Evolutionary conservation across 2,888 invertebrate genomes (phyloP).

Genomic region (Germaria angustata): DNA sequence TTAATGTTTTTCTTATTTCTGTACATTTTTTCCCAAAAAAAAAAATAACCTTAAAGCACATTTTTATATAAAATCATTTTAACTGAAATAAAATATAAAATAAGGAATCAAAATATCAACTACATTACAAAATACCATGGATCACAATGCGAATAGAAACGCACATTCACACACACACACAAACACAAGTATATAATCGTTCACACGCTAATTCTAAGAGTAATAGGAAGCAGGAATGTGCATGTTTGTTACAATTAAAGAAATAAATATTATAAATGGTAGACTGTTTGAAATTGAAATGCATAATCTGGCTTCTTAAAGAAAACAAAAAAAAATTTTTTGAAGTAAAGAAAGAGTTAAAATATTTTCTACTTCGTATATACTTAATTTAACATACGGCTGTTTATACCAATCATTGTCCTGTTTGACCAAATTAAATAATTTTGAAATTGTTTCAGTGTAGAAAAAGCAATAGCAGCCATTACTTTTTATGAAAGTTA

Average conservation of each 20-base stretch:
- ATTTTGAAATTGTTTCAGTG: neutral
- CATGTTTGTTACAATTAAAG: neutral
- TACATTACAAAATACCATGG: slow-evolving; percentile 16
- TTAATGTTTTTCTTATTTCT: no score
- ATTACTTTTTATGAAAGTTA: slow-evolving; percentile 11
- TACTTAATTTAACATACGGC: no score
- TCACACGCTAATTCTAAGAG: neutral
- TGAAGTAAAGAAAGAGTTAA: neutral
- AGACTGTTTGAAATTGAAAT: neutral
- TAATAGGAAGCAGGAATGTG: neutral
- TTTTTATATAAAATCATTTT: no score
- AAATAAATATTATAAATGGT: neutral
- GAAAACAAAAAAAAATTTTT: neutral
- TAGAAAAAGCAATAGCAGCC: slow-evolving; percentile 15
- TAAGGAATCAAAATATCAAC: slow-evolving; percentile 15
- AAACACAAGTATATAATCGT: neutral
- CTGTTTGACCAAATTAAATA: no score
- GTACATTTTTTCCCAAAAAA: no score
- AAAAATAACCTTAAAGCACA: no score
- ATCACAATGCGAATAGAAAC: no score
- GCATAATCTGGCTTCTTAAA: neutral
- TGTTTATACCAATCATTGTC: no score
- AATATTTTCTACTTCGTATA: neutral
- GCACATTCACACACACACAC: neutral
- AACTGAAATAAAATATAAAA: slow-evolving; percentile 35